phyloP scores from a whole-genome alignment of 2,113 vertebrate species.

The Lampris megalopsis region DNA sequence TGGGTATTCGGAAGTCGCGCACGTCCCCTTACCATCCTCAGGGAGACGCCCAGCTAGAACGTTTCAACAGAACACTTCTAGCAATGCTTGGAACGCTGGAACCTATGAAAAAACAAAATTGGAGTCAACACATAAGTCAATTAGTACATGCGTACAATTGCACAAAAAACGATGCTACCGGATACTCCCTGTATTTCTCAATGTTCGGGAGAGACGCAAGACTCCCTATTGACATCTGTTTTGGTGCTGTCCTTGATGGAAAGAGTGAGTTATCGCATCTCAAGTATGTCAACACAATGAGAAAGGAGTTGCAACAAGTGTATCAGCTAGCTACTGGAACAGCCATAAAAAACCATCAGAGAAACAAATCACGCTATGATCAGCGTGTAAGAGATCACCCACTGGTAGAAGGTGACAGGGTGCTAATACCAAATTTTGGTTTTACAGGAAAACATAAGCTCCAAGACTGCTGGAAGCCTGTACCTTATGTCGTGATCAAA shows the following conservation, averaged over 20 bases:
- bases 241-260: not conserved
- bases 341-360: not conserved
- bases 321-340: not conserved
- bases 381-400: not conserved
- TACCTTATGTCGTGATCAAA: not conserved
- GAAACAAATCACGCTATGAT: not conserved
- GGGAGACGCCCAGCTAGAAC: not conserved
- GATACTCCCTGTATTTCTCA: not conserved
- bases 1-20: constrained; percentile 4
- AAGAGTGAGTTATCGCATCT: too few species aligned
- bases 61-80: not conserved
- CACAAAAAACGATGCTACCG: not conserved
- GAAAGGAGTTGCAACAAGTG: not conserved
- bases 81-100: constrained; percentile 8
- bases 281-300: too few species aligned
- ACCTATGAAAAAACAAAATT: not conserved
- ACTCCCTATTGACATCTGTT: constrained; percentile 12
- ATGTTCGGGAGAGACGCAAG: constrained; percentile 25
- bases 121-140: constrained; percentile 7
- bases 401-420: not conserved
- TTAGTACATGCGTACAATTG: constrained; percentile 16
- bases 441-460: constrained; percentile 2
- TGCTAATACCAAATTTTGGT: not conserved
- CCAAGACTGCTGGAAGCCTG: not conserved
- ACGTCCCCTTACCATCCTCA: constrained; percentile 6